Evolutionary conservation across 2,888 invertebrate genomes (phyloP), one percentile per base, ranked within the genome.

Genomic region (Anticlea derivata): DNA sequence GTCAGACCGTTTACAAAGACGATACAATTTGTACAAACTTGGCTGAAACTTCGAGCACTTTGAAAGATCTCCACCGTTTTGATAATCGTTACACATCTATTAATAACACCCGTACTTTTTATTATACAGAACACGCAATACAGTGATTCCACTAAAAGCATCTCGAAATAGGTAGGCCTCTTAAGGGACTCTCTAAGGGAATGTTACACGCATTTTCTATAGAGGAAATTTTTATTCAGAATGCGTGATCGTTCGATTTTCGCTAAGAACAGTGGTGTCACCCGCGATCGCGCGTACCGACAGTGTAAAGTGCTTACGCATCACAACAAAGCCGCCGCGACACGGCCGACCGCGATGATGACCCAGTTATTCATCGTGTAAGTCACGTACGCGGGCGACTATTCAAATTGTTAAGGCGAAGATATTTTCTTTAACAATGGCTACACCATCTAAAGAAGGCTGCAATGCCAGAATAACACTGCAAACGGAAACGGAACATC

Each of bases 81-180:
- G 68, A 73, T 72, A 70, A 66, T 66, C 59, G 53, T 53, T 63
- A 75, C 65, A 70, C 70, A 60, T 68, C 62, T 77, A 75, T 73
- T 80, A 77, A 77, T 80, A 79, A 70, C 70, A 67, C 58, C 64
- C 54, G 50, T 70, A 76, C 73, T 76, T 73, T 73, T 79, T 80
- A 83, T 80, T 73, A 73, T 70, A 59, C 56, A 45, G 54, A 54
- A 66, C 86, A 86, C 83, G 84, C 87, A 68, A 86, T 81, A 75
- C 73, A 75, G 83, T 79, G 83, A 86, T 86, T 86, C 73, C 58
- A 73, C 81, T 84, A 84, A 86, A 86, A 86, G 83, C 83, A 78
- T 83, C 79, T 69, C 64, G 43, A 59, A 50, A 35, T 41, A 53
- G 62, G 67, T 67, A 68, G 60, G 66, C 62, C 65, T 73, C 73